Evolutionary conservation across 2,888 invertebrate genomes (phyloP).

Genomic region (Elysia crispata): DNA sequence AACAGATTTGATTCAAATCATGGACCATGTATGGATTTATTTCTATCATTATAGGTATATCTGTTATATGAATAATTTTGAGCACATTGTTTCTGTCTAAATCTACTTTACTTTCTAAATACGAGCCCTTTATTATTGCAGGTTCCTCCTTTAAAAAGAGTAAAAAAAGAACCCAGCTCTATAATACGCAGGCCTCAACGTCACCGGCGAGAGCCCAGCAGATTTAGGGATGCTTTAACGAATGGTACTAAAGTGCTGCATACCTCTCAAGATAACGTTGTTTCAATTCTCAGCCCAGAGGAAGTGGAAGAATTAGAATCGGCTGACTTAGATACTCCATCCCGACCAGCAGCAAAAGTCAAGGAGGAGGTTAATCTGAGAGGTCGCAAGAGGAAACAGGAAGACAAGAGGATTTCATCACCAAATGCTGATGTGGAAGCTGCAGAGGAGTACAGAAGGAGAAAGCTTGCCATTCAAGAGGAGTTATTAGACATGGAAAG

Average conservation of each 20-base stretch:
- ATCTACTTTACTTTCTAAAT: no score
- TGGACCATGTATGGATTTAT: no score
- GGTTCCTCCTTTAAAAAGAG: no score
- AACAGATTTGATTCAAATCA: no score
- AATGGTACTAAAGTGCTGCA: constrained; percentile 41
- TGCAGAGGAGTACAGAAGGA: constrained; percentile 12
- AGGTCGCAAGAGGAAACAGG: constrained; percentile 41
- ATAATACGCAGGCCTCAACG: constrained; percentile 34
- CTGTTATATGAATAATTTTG: no score
- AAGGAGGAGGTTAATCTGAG: constrained; percentile 23
- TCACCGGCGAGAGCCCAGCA: constrained; percentile 33
- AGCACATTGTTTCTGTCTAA: no score
- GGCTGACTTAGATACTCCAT: background rate
- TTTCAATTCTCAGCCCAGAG: constrained; percentile 27
- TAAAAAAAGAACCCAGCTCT: no score
- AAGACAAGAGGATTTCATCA: background rate
- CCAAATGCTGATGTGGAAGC: background rate
- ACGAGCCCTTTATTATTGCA: no score
- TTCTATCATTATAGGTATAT: no score
- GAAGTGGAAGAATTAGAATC: constrained; percentile 13
- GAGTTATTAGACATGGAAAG: constrained; percentile 43
- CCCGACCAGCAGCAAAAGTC: background rate
- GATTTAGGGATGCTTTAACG: constrained; percentile 38
- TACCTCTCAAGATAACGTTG: constrained; percentile 37
- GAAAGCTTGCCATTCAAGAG: constrained; percentile 44